These are phyloP conservation scores for Xenus cinereus DNA, from an alignment of 2,113 vertebrate species.

Conservation along the genomic window DNA sequence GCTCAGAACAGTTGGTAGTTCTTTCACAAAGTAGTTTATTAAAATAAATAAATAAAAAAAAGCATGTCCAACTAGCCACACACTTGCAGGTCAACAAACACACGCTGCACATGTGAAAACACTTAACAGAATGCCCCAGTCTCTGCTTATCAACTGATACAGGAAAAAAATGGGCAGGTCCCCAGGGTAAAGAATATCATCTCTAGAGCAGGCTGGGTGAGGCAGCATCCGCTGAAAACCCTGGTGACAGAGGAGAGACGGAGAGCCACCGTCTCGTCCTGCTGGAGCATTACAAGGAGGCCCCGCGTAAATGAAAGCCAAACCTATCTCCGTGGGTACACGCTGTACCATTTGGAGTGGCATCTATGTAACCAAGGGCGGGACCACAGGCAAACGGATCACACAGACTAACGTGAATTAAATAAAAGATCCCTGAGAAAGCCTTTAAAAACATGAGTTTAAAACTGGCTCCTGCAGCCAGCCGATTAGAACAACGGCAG, in stretches of 20 bases:
- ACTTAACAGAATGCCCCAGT: not conserved
- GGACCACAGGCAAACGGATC: not conserved
- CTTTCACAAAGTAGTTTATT: not conserved
- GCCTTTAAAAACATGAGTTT: not conserved
- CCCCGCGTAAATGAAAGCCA: not conserved
- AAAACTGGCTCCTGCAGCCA: not conserved
- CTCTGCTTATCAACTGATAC: not conserved
- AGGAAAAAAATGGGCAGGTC: not conserved
- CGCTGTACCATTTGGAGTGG: not conserved
- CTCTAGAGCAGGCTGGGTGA: not conserved
- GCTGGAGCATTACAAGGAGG: not conserved
- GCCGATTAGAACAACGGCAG: not conserved
- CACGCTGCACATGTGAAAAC: not conserved
- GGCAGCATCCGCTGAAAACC: not conserved
- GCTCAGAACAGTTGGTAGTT: not conserved
- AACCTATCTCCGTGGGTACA: not conserved
- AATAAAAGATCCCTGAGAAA: not conserved
- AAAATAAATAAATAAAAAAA: not conserved
- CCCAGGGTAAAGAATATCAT: not conserved
- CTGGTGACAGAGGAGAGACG: not conserved
- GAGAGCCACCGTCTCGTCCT: rapidly evolving
- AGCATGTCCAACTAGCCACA: not conserved
- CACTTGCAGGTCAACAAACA: not conserved
- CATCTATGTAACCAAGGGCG: not conserved
- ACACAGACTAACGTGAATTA: not conserved